Percentiles rank a stretch among this genome's conserved stretches.
phyloP scores from a whole-genome alignment of 2,797 vertebrate genomes.

The Calcarius lapponicus region DNA sequence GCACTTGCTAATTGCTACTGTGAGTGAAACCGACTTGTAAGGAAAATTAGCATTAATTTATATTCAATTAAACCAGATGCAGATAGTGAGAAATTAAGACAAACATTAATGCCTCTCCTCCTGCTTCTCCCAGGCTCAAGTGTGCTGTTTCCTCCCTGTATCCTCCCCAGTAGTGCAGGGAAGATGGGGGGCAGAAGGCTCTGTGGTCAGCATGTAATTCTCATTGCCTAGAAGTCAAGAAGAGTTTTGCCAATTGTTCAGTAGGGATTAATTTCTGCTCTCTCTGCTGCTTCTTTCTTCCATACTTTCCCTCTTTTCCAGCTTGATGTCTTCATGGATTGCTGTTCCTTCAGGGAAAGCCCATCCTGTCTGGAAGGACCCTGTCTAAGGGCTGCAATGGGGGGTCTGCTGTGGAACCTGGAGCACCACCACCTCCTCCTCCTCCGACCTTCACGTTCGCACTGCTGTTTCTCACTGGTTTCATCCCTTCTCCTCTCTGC shows the following conservation, averaged over 20 bases:
- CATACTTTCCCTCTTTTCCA: neutral
- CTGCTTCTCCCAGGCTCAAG: neutral
- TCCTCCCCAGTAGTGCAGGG: neutral
- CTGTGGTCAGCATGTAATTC: neutral
- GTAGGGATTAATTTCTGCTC: too few species aligned
- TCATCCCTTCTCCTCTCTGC: neutral
- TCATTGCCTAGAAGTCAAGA: too few species aligned
- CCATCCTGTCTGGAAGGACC: neutral
- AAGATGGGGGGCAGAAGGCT: neutral
- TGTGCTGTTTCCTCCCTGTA: neutral
- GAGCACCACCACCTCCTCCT: neutral
- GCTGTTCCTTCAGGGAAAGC: neutral
- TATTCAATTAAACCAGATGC: neutral
- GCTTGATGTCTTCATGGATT: accelerated
- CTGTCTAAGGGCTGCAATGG: neutral
- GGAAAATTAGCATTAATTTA: neutral
- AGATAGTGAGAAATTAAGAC: neutral
- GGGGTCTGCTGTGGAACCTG: neutral
- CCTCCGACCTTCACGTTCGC: neutral
- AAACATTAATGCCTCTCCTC: neutral
- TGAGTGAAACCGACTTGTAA: neutral
- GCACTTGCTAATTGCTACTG: neutral
- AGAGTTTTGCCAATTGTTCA: too few species aligned
- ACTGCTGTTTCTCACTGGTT: neutral
- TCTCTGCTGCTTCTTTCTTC: neutral